Evolutionary conservation across 2,797 vertebrate species (phyloP).

Genomic region (Poeciliopsis gracilis): DNA sequence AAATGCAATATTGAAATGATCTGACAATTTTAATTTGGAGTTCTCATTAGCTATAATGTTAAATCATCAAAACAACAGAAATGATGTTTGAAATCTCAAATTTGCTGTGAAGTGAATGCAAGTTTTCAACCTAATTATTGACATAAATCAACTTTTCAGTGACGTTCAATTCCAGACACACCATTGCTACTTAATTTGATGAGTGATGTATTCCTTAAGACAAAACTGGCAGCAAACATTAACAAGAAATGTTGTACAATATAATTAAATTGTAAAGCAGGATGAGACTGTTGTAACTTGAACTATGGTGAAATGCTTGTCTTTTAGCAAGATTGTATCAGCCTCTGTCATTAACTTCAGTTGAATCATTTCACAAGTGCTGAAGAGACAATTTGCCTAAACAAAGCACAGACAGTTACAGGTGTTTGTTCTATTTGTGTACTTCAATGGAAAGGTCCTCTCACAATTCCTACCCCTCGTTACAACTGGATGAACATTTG

Average conservation of each 20-base stretch:
- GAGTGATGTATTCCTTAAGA: not conserved
- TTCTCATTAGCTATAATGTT: not conserved
- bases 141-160: not conserved
- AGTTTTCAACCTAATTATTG: not conserved
- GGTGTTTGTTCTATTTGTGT: constrained; percentile 2
- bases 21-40: not conserved
- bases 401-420: constrained; percentile 8
- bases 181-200: not conserved
- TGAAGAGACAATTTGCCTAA: constrained; percentile 60
- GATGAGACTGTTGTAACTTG: constrained; percentile 39
- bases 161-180: not conserved
- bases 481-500: constrained; percentile 10
- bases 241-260: not conserved
- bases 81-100: not conserved
- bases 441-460: not conserved
- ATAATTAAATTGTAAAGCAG: constrained; percentile 7
- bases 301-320: constrained; percentile 63
- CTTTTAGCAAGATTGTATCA: constrained; percentile 34
- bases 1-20: not conserved
- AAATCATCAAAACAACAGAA: not conserved
- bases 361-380: constrained; percentile 62
- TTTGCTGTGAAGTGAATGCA: not conserved
- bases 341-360: constrained; percentile 68
- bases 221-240: not conserved
- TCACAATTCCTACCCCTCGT: not conserved